These are phyloP conservation scores for Drosophila murphyi DNA, from an alignment of 1,140 invertebrate species.

Conservation along the genomic window DNA sequence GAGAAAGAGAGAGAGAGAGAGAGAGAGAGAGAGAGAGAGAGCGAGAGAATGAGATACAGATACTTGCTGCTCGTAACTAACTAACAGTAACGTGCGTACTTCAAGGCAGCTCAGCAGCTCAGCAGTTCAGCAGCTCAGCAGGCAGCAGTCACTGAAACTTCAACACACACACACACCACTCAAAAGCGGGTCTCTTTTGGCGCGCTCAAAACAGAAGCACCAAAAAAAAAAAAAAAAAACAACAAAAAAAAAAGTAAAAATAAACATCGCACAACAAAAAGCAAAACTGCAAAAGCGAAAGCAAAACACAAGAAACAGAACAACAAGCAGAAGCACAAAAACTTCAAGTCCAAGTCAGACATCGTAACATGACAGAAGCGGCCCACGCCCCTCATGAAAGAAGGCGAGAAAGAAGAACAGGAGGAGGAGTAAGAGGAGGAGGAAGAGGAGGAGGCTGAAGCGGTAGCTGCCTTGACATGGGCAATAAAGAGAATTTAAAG, in stretches of 20 bases:
- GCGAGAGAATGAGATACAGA: constrained; percentile 37
- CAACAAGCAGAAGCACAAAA: constrained; percentile 13
- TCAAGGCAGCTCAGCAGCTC: constrained; percentile 43
- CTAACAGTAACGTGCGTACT: constrained; percentile 82
- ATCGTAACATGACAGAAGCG: constrained; percentile 49
- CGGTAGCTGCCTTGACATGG: constrained; percentile 64
- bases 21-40: constrained; percentile 10
- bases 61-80: constrained; percentile 43
- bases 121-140: neutral
- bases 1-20: constrained; percentile 18
- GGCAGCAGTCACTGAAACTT: constrained; percentile 23
- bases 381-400: constrained; percentile 26
- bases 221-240: constrained; percentile 45
- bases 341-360: constrained; percentile 14
- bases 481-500: constrained; percentile 78
- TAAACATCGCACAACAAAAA: constrained; percentile 13
- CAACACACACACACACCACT: constrained; percentile 37
- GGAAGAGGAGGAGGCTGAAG: neutral
- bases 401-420: neutral
- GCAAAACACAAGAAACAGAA: constrained; percentile 38
- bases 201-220: constrained; percentile 76
- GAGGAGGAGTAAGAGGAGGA: neutral
- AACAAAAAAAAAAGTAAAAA: constrained; percentile 11
- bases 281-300: constrained; percentile 41
- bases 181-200: constrained; percentile 54